Percentiles rank a stretch among this genome's conserved stretches.
Conservation (phyloP, 2,797 vertebrate species). For the Lagorchestes hirsutus region DNA sequence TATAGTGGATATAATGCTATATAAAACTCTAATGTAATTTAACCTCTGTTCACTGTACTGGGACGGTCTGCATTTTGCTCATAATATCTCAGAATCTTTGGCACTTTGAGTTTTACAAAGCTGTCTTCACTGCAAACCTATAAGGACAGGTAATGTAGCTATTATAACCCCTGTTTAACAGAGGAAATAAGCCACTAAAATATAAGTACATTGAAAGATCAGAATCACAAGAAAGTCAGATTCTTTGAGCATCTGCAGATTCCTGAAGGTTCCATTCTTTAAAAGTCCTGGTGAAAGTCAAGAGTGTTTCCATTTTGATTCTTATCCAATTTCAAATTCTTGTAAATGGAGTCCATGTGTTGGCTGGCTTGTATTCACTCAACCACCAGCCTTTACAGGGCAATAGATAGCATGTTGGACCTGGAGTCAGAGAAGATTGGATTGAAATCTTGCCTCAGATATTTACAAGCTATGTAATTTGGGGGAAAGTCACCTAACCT, state of each 20-base stretch:
- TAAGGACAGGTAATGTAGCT: not conserved
- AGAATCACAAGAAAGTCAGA: not conserved
- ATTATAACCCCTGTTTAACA: not conserved
- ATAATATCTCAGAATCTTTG: not conserved
- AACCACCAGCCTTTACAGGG: not conserved
- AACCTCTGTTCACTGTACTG: not conserved
- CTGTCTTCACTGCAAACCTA: not conserved
- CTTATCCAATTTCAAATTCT: constrained; percentile 9
- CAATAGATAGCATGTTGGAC: not conserved
- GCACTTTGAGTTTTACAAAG: not conserved
- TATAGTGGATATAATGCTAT: not conserved
- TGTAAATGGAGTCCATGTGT: not conserved
- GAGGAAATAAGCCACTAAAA: not conserved
- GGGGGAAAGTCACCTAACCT: not conserved
- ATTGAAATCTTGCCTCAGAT: not conserved
- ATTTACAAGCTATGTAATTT: not conserved
- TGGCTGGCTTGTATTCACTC: not conserved
- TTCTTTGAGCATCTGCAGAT: not conserved
- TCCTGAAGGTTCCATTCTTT: not conserved
- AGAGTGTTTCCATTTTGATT: constrained; percentile 25
- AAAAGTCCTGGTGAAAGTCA: not conserved
- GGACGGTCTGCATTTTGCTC: not conserved
- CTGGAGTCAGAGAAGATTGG: not conserved
- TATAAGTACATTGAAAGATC: not conserved
- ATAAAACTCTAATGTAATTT: not conserved